phyloP scores from a whole-genome alignment of 30 jellyfish, hydroid and myxozoan species.

The Turritopsis dohrnii region DNA sequence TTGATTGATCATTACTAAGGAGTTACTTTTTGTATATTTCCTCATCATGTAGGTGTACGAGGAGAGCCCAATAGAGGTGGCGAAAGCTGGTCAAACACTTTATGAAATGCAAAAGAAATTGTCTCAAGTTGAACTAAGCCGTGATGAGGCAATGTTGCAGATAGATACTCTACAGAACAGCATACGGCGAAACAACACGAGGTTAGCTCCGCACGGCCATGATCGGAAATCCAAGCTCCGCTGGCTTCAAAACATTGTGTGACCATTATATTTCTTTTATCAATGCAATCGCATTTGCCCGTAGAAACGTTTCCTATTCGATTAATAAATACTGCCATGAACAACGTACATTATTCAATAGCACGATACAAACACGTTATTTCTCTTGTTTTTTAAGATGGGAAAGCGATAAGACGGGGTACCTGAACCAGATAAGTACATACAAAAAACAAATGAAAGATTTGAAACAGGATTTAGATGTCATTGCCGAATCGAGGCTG shows the following conservation, averaged over 20 bases:
- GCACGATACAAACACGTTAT: not conserved
- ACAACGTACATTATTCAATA: not conserved
- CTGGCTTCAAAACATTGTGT: not conserved
- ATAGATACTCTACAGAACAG: conserved; percentile 53
- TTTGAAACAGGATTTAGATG: conserved; percentile 56
- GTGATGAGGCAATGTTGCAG: conserved; percentile 73
- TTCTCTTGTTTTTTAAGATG: conserved; percentile 27
- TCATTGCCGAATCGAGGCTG: conserved; percentile 52
- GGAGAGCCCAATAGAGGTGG: conserved; percentile 66
- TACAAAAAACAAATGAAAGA: conserved; percentile 48
- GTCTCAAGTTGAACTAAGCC: conserved; percentile 54
- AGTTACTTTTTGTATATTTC: not conserved
- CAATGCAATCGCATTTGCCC: too few species aligned
- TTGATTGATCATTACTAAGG: not conserved
- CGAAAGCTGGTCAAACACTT: conserved; percentile 50
- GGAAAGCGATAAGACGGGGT: conserved; percentile 53
- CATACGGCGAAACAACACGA: conserved; percentile 40
- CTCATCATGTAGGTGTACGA: conserved; percentile 41
- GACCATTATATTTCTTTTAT: too few species aligned
- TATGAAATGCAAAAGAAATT: conserved; percentile 69
- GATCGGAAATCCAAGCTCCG: not conserved
- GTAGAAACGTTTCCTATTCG: too few species aligned
- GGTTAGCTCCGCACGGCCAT: conserved; percentile 1
- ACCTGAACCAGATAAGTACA: conserved; percentile 45
- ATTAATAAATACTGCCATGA: too few species aligned